phyloP scores from a whole-genome alignment of 1,140 invertebrate genomes.

The Scaptomyza pallida region DNA sequence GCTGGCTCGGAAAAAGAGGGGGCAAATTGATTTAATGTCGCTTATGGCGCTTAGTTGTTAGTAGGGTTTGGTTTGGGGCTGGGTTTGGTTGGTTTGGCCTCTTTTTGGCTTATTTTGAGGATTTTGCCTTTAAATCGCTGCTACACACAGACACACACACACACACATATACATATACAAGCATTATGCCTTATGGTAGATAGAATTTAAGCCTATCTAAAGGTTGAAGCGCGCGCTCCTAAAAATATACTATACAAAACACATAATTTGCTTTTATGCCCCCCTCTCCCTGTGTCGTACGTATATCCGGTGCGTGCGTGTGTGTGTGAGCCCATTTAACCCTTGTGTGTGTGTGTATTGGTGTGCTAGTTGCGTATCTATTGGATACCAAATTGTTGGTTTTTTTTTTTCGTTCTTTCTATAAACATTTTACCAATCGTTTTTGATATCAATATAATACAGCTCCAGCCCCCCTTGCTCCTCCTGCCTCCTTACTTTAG shows the following conservation, averaged over 20 bases:
- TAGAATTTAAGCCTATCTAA: slow-evolving; percentile 74
- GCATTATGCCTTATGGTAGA: slow-evolving; percentile 66
- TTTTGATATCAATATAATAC: slow-evolving; percentile 5
- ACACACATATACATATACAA: slow-evolving; percentile 25
- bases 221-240: slow-evolving; percentile 67
- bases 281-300: too few relatives aligned
- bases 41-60: too few relatives aligned
- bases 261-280: slow-evolving; percentile 61
- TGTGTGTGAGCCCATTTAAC: slow-evolving; percentile 22
- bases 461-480: too few relatives aligned
- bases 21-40: slow-evolving; percentile 51
- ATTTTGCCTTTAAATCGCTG: slow-evolving; percentile 74
- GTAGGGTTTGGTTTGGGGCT: slow-evolving; percentile 29
- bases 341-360: slow-evolving; percentile 27
- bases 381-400: slow-evolving; percentile 66
- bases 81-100: slow-evolving; percentile 50
- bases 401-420: slow-evolving; percentile 8
- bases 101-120: slow-evolving; percentile 70
- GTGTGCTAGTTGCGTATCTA: slow-evolving; percentile 73
- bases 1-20: slow-evolving; percentile 6
- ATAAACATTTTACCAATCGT: too few relatives aligned
- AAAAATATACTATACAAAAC: slow-evolving; percentile 62
- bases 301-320: slow-evolving; percentile 7
- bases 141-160: slow-evolving; percentile 43
- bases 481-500: too few relatives aligned